Conservation (phyloP, 1,140 invertebrate species). For the Drusus annulatus region DNA sequence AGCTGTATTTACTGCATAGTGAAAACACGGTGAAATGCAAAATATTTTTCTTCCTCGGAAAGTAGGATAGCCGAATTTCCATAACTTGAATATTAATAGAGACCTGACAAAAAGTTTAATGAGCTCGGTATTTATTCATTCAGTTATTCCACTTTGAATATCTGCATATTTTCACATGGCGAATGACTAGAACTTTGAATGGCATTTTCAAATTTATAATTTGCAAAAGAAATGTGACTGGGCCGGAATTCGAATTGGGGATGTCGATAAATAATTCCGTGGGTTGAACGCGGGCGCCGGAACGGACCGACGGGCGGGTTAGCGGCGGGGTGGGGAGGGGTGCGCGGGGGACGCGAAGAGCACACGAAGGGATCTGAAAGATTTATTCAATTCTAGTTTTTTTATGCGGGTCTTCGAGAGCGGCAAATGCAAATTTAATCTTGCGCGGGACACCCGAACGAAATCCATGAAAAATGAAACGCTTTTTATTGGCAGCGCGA, state of each 20-base stretch:
- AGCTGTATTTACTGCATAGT: no score
- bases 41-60: slow-evolving; percentile 14
- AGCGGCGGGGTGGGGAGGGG: background rate
- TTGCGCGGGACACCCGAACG: slow-evolving; percentile 28
- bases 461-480: slow-evolving; percentile 18
- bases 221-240: slow-evolving; percentile 59
- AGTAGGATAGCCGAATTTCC: slow-evolving; percentile 30
- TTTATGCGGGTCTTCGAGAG: slow-evolving; percentile 26
- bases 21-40: slow-evolving; percentile 18
- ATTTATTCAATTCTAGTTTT: slow-evolving; percentile 43
- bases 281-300: slow-evolving; percentile 9
- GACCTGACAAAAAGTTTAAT: slow-evolving; percentile 43
- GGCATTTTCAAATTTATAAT: slow-evolving; percentile 59
- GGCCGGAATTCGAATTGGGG: slow-evolving; percentile 49
- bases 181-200: slow-evolving; percentile 43
- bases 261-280: slow-evolving; percentile 58
- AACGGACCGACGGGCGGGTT: background rate
- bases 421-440: slow-evolving; percentile 54
- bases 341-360: background rate
- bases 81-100: slow-evolving; percentile 49
- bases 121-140: slow-evolving; percentile 48
- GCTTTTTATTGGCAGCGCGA: slow-evolving; percentile 20
- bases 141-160: slow-evolving; percentile 14
- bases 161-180: slow-evolving; percentile 47
- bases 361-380: slow-evolving; percentile 5